Conservation (phyloP, 2,797 vertebrate genomes). For the Amblyraja radiata region DNA sequence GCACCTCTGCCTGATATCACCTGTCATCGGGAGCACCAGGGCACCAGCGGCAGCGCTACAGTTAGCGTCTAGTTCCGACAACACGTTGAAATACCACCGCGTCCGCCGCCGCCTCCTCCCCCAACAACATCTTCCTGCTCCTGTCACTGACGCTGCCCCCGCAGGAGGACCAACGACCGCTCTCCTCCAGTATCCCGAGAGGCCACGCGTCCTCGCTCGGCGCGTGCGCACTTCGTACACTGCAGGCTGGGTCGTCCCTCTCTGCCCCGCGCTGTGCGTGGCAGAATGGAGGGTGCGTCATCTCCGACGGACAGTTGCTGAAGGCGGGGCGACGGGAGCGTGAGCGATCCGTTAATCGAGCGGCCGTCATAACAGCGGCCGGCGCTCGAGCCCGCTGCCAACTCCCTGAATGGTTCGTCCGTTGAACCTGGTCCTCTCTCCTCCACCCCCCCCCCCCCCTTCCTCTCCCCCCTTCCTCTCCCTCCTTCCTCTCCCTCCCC, state of each 20-base stretch:
- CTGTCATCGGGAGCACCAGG: constrained; percentile 6
- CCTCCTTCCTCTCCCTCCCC: constrained; percentile 48
- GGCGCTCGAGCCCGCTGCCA: no score
- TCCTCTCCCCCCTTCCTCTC: constrained; percentile 37
- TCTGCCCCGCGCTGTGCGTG: no score
- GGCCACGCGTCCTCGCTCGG: not conserved
- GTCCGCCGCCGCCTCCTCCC: not conserved
- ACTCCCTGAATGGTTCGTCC: not conserved
- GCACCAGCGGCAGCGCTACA: not conserved
- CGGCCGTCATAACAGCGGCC: no score
- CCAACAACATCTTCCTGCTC: not conserved
- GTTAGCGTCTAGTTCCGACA: not conserved
- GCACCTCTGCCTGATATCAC: constrained; percentile 9
- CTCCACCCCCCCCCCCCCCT: no score
- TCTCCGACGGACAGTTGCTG: no score
- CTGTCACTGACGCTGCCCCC: not conserved
- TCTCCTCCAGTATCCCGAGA: constrained; percentile 10
- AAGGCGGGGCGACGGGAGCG: no score
- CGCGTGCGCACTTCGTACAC: not conserved
- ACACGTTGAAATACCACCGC: not conserved
- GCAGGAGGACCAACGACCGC: not conserved
- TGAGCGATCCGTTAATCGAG: no score
- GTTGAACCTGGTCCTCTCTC: no score
- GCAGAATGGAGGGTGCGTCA: not conserved
- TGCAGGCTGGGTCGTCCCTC: no score